Evolutionary conservation across 2,797 vertebrate species (phyloP), one percentile per base, ranked within the genome.

Genomic region (Tauraco hartlaubi): DNA sequence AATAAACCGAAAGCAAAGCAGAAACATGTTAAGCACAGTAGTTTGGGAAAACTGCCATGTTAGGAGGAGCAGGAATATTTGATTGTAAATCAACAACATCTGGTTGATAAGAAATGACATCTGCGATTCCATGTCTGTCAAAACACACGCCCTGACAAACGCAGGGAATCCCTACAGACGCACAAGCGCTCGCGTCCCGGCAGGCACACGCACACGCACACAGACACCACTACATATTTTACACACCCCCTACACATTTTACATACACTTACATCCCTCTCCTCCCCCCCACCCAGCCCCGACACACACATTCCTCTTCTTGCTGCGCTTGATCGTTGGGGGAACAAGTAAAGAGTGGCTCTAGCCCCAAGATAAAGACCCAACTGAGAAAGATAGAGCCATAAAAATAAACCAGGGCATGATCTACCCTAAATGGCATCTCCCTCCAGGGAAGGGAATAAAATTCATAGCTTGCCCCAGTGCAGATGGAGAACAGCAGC

Each of bases 11-110:
- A 64, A 92, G 79, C 62, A 35, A 75, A 76, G 94, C 88, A 95
- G 92, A 92, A 92, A n/a, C 92, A 90, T 88, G 58, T 72, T 68
- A 84, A 92, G 93, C 26, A 86, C 95, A 95, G 96, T 96, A 97
- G 96, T 96, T 95, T 88, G 96, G 96, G 95, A 95, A 94, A 92
- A 71, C 59, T 93, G 92, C 94, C 95, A 90, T 49, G 63, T 74
- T 86, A 95, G 91, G 92, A 96, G 95, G 95, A 96, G 94, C 95
- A 88, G 93, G 91, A 51, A 92, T 94, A 97, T 94, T 91, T 59
- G 89, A 92, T 89, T 79, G 93, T 88, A 97, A 97, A 94, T 94
- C 91, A 81, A 41, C 94, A 95, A 84, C 90, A 95, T 95, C 88
- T 95, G 93, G 44, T 33, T 95, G 96, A 96, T 96, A 96, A 96